Evolutionary conservation across 2,797 vertebrate genomes (phyloP), one percentile per base, ranked within the genome.

Genomic region (Poecilia picta): DNA sequence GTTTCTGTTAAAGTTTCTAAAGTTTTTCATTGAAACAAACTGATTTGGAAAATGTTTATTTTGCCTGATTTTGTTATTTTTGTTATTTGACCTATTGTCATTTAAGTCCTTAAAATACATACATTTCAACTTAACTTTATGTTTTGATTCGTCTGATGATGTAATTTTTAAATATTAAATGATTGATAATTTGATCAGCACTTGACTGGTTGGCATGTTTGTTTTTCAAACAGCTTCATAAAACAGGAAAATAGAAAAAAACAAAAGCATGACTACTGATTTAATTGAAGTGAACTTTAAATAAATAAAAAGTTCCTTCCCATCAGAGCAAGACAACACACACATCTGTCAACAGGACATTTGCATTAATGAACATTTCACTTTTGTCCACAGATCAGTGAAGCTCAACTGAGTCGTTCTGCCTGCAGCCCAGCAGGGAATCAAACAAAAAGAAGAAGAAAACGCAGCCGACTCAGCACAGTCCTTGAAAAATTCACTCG

Each of bases 401-500:
- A 45, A 12, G 12, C n/a, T 59, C 57, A 28, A 16, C 31, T 0
- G 31, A 8, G 43, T 18, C 2, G 41, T 15, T 47, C 43, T 46
- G 41, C 70, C 45, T 28, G 45, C 43, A 72, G 13, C 28, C 59
- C 31, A 28, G 13, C 70, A 33, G 11, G 8, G n/a, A 51, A 45
- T 47, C 70, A 16, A 72, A 45, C 11, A 11, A 3, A 3, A 18
- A 46, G 10, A 47, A 64, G 23, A 49, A 13, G 23, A 31, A 81
- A 79, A 79, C 0, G 10, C 83, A 72, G 72, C 76, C 11, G 62
- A 51, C 76, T 78, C 74, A 31, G 28, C 28, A 59, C 13, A 31
- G 13, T 36, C 31, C 59, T 20, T 1, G 15, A 64, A 33, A 62
- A 36, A 28, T 15, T 0, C 5, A 59, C 55, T 89, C 88, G 85